phyloP scores from a whole-genome alignment of 37 sponge, comb jelly and placozoan species.

The Agelas oroides region DNA sequence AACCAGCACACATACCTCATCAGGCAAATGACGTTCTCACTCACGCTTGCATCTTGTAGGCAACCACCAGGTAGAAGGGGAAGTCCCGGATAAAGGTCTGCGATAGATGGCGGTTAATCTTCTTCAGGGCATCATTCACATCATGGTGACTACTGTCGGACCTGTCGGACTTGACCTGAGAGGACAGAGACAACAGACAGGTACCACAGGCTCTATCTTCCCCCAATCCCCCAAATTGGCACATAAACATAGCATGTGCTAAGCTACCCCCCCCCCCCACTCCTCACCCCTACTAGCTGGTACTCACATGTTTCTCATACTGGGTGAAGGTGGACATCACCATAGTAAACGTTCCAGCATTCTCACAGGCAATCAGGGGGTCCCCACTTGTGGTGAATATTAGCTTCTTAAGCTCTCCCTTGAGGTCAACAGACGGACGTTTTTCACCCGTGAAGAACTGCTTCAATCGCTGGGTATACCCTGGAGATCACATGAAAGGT shows the following conservation, averaged over 20 bases:
- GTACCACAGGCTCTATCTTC: background rate
- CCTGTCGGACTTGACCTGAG: slow-evolving; percentile 35
- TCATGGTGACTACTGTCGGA: slow-evolving; percentile 32
- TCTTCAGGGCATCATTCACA: slow-evolving; percentile 39
- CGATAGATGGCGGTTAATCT: slow-evolving; percentile 12
- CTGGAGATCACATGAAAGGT: too few species aligned
- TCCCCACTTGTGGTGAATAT: slow-evolving; percentile 40
- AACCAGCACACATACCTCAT: background rate
- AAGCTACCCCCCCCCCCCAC: background rate
- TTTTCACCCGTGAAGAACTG: too few species aligned
- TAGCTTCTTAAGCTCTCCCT: slow-evolving; percentile 48
- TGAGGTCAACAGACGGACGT: slow-evolving; percentile 29
- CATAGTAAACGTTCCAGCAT: slow-evolving; percentile 30
- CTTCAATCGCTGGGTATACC: too few species aligned
- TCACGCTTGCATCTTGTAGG: slow-evolving; percentile 42
- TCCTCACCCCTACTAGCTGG: background rate
- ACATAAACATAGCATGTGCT: background rate
- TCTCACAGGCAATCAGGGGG: slow-evolving; percentile 12
- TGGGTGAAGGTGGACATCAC: slow-evolving; percentile 56
- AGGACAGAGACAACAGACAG: background rate
- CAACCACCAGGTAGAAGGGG: slow-evolving; percentile 62
- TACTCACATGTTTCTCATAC: slow-evolving; percentile 62
- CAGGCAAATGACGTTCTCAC: background rate
- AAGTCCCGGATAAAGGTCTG: slow-evolving; percentile 30
- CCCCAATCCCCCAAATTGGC: background rate